phyloP scores from a whole-genome alignment of 1,140 invertebrate species.

The Bombus picipes region DNA sequence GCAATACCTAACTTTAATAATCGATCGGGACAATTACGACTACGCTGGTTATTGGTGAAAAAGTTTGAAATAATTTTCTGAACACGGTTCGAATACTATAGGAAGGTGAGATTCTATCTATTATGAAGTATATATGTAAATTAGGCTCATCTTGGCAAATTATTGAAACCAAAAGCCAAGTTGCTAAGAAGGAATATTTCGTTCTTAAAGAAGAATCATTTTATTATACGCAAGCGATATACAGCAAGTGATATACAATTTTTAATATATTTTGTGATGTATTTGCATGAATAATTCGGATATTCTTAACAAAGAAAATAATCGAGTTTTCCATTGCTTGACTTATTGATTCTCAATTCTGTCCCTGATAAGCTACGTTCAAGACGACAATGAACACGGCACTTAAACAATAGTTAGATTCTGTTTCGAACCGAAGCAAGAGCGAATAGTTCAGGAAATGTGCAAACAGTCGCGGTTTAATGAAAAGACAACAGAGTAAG shows the following conservation, averaged over 20 bases:
- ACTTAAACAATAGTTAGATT: not conserved
- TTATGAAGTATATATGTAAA: not conserved
- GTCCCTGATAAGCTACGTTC: not conserved
- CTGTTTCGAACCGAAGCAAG: not conserved
- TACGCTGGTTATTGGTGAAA: not conserved
- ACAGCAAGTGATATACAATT: not conserved
- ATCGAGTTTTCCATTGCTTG: too few relatives aligned
- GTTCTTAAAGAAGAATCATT: too few relatives aligned
- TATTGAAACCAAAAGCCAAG: too few relatives aligned
- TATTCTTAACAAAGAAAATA: not conserved
- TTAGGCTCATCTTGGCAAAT: not conserved
- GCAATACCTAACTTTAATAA: slow-evolving; percentile 35
- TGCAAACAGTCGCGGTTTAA: not conserved
- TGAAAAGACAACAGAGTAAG: slow-evolving; percentile 25
- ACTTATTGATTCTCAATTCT: not conserved
- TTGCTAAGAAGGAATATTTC: too few relatives aligned
- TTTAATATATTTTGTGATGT: too few relatives aligned
- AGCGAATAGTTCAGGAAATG: not conserved
- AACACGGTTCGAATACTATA: not conserved
- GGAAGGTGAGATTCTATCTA: not conserved
- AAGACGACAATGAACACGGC: not conserved
- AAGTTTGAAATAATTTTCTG: slow-evolving; percentile 61
- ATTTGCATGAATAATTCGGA: not conserved
- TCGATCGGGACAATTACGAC: slow-evolving; percentile 37
- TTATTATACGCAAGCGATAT: too few relatives aligned